Evolutionary conservation across 2,888 invertebrate genomes (phyloP), one percentile per base, ranked within the genome.

Genomic region (Malthinus flaveolus): DNA sequence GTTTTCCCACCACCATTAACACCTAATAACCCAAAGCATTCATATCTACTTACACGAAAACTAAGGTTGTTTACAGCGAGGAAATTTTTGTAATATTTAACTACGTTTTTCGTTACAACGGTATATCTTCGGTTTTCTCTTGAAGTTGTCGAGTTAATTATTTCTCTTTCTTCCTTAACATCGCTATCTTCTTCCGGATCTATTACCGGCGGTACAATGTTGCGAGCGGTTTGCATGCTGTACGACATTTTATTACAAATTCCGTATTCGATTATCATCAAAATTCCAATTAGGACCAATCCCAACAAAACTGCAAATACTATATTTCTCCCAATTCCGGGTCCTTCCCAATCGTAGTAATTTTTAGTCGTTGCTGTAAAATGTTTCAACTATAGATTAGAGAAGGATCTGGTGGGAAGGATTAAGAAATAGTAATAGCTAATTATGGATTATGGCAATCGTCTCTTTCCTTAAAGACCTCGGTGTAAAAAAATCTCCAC

Each of bases 1-100:
- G 92, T 93, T 77, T 93, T 94, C 0, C 93, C 93, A 2, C 93
- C 93, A 7, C 94, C 93, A 74, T 94, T 93, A 0, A 91, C n/a
- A n/a, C n/a, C n/a, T n/a, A n/a, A n/a, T n/a, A n/a, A n/a, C n/a
- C n/a, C n/a, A n/a, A n/a, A n/a, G 69, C 91, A 91, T 77, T 92
- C 92, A 7, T 88, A 87, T 73, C 56, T 39, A 50, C 82, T 83
- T 32, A 65, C 57, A 46, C 86, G 89, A 72, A 85, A 74, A 72
- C 76, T 76, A 12, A 69, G 61, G 67, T 89, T 88, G 74, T 93
- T 87, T 0, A 96, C 95, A 0, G 94, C 95, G 50, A 88, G 76
- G 60, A 1, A 88, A 84, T 3, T 90, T 74, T 45, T 82, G 84
- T 66, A 84, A 80, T 8, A 72, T 69, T 0, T n/a, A 3, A 5